Base-by-base conservation (phyloP, 2,113 vertebrate genomes). In the Coryphaenoides rupestris region DNA sequence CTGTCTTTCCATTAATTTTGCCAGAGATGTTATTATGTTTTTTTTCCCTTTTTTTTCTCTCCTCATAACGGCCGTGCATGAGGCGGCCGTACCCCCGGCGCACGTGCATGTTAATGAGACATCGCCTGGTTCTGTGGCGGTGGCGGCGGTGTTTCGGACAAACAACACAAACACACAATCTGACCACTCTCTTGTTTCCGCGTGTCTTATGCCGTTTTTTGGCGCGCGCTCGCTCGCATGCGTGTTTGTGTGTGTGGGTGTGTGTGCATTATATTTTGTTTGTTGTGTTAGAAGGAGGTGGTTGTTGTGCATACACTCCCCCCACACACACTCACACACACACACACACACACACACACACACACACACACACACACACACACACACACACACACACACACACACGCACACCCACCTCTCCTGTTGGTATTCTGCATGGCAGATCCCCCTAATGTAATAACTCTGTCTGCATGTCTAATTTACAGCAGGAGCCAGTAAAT, bases 401-500 rank as follows among this genome's bases (percentile, higher is more conserved):
- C n/a, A n/a, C n/a, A n/a, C n/a, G n/a, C 28, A 1, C 28, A 7
- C 33, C 33, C 33, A 40, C 82, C 76, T 75, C 82, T 70, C 75
- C 81, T 84, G 86, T 89, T 89, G 84, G 84, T 82, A 89, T 89
- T 89, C 87, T 89, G 84, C 84, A 89, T 86, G 87, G 87, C 86
- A 86, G 87, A 88, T 84, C 81, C 83, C 83, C 80, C 78, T 87
- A 87, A 89, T 89, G 86, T 88, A 87, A 89, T 89, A 89, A 87
- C 87, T 87, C 83, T 88, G 87, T 89, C 87, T 89, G 87, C 87
- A 88, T 88, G 87, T 89, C 86, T 89, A 88, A 89, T 89, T 89
- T 89, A 88, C 86, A 89, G 86, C 87, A 88, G 83, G 86, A 86
- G 82, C 84, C 82, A 89, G 87, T 87, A 89, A 88, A 89, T 89